Conservation (phyloP, 2,797 vertebrate species). For the Pangasius djambal region DNA sequence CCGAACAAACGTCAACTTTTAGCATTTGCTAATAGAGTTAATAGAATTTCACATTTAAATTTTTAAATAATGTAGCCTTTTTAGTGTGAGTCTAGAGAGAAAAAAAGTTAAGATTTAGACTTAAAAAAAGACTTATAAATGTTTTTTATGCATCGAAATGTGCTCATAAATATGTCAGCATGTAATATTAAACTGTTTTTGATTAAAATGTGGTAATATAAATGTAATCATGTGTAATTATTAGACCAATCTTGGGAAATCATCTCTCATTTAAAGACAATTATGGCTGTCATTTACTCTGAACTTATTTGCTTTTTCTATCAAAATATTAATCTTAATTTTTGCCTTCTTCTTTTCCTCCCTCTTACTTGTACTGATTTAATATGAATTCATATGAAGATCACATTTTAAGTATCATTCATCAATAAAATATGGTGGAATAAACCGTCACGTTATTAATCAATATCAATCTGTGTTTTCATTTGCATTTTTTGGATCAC, state of each 20-base stretch:
- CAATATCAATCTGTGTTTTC: not conserved
- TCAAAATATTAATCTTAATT: not conserved
- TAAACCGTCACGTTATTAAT: not conserved
- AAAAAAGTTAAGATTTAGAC: not conserved
- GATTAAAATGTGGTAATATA: not conserved
- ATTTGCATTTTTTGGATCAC: not conserved
- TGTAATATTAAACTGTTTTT: not conserved
- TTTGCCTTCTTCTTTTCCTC: not conserved
- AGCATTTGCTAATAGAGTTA: conserved; percentile 3
- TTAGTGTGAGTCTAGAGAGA: not conserved
- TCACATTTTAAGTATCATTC: not conserved
- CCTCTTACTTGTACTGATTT: not conserved
- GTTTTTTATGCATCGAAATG: not conserved
- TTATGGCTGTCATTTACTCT: not conserved
- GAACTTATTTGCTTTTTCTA: not conserved
- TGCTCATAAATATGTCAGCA: not conserved
- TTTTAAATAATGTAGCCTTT: conserved; percentile 28
- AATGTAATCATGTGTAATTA: not conserved
- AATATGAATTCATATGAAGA: not conserved
- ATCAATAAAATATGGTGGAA: not conserved
- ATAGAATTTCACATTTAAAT: conserved; percentile 21
- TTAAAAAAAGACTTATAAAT: not conserved
- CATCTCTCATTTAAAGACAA: not conserved
- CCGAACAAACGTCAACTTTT: conserved; percentile 6
- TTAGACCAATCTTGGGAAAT: not conserved